phyloP scores from a whole-genome alignment of 64 coral and sea anemone genomes.

The Dendrophyllia cribrosa region DNA sequence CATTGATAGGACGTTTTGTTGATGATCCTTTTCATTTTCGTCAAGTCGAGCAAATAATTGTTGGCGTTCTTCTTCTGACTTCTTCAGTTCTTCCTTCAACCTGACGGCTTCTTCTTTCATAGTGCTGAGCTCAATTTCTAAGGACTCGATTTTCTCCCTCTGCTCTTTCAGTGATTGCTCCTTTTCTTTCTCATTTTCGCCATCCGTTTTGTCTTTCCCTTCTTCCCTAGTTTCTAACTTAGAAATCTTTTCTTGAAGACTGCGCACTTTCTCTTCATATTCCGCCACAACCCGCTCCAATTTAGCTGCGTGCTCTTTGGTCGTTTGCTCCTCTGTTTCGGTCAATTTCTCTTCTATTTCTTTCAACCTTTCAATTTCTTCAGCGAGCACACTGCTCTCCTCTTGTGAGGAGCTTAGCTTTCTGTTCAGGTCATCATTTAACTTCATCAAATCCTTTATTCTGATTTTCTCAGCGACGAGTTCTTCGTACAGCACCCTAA shows the following conservation, averaged over 20 bases:
- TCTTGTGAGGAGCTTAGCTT: conserved; percentile 73
- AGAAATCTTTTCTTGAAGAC: conserved; percentile 32
- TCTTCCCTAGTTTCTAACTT: neutral
- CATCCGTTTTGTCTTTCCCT: neutral
- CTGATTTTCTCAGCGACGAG: conserved; percentile 82
- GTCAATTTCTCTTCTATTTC: conserved; percentile 64
- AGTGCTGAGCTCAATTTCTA: conserved; percentile 52
- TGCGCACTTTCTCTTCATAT: conserved; percentile 61
- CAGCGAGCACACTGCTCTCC: conserved; percentile 39
- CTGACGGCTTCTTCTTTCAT: conserved; percentile 14
- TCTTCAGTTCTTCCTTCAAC: conserved; percentile 8
- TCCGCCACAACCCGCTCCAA: conserved; percentile 40
- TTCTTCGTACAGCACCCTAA: conserved; percentile 91
- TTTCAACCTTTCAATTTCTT: conserved; percentile 65
- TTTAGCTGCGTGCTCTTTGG: conserved; percentile 27
- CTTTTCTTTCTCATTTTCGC: conserved; percentile 24
- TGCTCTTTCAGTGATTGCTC: conserved; percentile 10
- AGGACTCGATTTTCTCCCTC: conserved; percentile 25
- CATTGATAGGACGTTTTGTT: conserved; percentile 23
- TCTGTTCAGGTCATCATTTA: conserved; percentile 72
- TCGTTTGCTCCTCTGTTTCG: conserved; percentile 18
- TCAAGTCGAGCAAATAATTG: conserved; percentile 14
- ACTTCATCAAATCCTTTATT: conserved; percentile 70
- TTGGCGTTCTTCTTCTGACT: conserved; percentile 17
- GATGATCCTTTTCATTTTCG: conserved; percentile 53